Evolutionary conservation across 2,797 vertebrate genomes (phyloP).

Genomic region (Pantherophis alleghaniensis): DNA sequence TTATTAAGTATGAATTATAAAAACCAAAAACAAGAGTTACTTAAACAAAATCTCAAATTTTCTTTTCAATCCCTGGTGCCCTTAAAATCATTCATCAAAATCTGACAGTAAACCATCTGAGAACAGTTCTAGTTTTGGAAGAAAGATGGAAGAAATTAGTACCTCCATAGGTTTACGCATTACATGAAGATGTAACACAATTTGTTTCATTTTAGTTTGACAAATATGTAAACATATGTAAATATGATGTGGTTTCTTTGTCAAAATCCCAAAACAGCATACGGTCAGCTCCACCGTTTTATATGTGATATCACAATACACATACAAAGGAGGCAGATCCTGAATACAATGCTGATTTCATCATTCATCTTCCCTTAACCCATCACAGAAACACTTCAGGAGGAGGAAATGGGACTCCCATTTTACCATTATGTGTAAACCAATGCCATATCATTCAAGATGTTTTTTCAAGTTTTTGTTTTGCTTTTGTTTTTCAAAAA

Average conservation of each 20-base stretch:
- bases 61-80: not conserved
- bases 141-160: not conserved
- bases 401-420: not conserved
- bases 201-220: not conserved
- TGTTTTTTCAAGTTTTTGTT: not conserved
- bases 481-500: too few species aligned
- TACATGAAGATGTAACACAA: not conserved
- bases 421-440: not conserved
- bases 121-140: not conserved
- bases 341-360: not conserved
- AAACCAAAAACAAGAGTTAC: not conserved
- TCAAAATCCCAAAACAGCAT: not conserved
- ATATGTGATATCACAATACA: not conserved
- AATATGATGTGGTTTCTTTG: not conserved
- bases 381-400: not conserved
- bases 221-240: not conserved
- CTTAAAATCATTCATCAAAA: not conserved
- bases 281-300: not conserved
- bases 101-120: not conserved
- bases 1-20: not conserved
- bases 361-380: not conserved
- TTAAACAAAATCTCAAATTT: not conserved
- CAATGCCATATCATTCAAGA: not conserved
- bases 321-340: not conserved
- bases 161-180: not conserved